Evolutionary conservation across 2,888 invertebrate species (phyloP).

Genomic region (Clitarchus hookeri): DNA sequence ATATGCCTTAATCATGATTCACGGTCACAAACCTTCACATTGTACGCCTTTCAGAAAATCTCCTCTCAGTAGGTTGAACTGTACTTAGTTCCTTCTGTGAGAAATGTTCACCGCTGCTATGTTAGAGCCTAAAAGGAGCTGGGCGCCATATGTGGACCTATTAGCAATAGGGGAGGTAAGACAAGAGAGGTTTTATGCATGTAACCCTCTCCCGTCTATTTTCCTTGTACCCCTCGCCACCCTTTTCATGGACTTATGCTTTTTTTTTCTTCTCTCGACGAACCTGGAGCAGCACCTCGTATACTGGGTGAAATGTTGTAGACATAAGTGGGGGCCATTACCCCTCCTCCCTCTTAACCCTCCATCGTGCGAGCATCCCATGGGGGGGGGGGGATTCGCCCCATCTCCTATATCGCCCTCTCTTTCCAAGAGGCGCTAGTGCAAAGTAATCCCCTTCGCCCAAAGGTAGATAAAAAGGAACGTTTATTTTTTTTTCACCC

Average conservation of each 20-base stretch:
- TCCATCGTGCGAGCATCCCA: too few relatives aligned
- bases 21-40: too few relatives aligned
- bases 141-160: too few relatives aligned
- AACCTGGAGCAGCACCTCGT: neutral
- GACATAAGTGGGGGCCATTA: neutral
- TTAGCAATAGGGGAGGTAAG: too few relatives aligned
- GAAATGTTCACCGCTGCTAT: too few relatives aligned
- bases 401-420: too few relatives aligned
- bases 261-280: neutral
- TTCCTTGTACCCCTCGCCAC: neutral
- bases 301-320: conserved; percentile 9
- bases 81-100: too few relatives aligned
- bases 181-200: neutral
- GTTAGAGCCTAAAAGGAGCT: too few relatives aligned
- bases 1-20: too few relatives aligned
- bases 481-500: neutral
- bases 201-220: neutral
- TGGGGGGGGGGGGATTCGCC: too few relatives aligned
- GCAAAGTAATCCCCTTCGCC: neutral
- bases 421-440: neutral
- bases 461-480: neutral
- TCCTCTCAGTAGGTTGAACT: too few relatives aligned
- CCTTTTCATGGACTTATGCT: neutral
- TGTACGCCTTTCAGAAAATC: too few relatives aligned
- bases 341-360: neutral